Base-by-base conservation (phyloP, 2,797 vertebrate genomes). In the Gallirallus australis region DNA sequence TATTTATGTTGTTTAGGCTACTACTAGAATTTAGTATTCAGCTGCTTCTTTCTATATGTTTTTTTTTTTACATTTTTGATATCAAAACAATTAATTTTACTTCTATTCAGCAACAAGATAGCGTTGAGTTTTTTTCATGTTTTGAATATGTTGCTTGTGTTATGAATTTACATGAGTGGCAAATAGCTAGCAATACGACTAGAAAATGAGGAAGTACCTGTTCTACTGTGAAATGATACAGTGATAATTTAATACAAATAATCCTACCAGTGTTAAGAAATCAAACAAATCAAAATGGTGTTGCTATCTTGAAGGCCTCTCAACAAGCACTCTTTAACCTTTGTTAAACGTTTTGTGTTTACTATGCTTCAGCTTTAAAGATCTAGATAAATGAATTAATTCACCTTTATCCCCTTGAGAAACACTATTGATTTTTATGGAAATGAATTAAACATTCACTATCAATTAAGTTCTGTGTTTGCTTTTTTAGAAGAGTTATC, bases 381-480 rank as follows among this genome's bases (percentile, higher is more conserved):
- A 97, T 98, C 95, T 97, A 76, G 93, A 94, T 97, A 98, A 98
- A 98, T 98, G 53, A 98, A 98, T 96, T 97, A 86, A 98, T 98
- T 98, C 97, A 97, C 95, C 94, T 97, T 96, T 93, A 96, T 98
- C 97, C 81, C 94, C 97, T 97, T 97, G 97, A 98, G 96, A 97
- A 98, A 87, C 69, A 21, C 27, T 97, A 98, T 98, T 97, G 98
- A 98, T 98, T 98, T 98, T 98, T 98, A 97, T 97, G 93, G 98
- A 98, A 98, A 98, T 96, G 81, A 98, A 98, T 98, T 97, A 98
- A 98, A 96, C 82, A 93, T 83, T 95, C 89, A 66, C 87, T 93
- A 94, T 97, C 97, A 97, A 97, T 98, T 97, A 97, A 94, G 86
- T 96, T 86, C 73, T 64, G 27, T 95, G 45, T 92, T 80, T 92